Evolutionary conservation across 2,113 vertebrate genomes (phyloP).

Genomic region (Fulmarus glacialis): DNA sequence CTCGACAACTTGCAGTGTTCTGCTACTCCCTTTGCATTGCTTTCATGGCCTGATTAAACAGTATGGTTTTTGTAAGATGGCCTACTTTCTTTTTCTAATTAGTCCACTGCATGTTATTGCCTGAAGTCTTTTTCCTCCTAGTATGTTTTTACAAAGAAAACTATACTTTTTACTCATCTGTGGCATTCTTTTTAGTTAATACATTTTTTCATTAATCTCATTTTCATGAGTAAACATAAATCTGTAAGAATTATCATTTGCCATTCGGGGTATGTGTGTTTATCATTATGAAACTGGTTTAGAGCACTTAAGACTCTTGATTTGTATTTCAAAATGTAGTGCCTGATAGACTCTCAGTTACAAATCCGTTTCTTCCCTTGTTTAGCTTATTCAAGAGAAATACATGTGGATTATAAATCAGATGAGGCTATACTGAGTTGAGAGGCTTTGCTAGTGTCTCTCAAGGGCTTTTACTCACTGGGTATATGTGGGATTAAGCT

Average conservation of each 20-base stretch:
- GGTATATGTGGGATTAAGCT: background rate
- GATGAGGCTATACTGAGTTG: background rate
- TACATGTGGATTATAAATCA: background rate
- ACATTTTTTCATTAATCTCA: background rate
- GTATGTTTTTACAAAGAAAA: background rate
- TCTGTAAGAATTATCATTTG: background rate
- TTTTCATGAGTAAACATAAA: background rate
- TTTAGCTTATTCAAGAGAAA: background rate
- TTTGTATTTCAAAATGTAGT: background rate
- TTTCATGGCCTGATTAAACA: conserved; percentile 21
- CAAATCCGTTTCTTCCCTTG: background rate
- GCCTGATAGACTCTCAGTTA: background rate
- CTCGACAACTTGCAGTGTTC: background rate
- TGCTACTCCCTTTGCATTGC: background rate
- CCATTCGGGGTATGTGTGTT: background rate
- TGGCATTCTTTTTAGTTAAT: background rate
- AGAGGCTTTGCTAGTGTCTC: background rate
- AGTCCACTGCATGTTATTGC: background rate
- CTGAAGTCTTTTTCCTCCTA: background rate
- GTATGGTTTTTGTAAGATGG: background rate
- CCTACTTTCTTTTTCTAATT: conserved; percentile 39
- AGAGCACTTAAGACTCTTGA: background rate
- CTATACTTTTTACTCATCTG: background rate
- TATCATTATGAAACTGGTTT: background rate
- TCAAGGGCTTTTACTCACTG: background rate